phyloP scores from a whole-genome alignment of 2,888 invertebrate genomes.

The Folsomia manolachei region DNA sequence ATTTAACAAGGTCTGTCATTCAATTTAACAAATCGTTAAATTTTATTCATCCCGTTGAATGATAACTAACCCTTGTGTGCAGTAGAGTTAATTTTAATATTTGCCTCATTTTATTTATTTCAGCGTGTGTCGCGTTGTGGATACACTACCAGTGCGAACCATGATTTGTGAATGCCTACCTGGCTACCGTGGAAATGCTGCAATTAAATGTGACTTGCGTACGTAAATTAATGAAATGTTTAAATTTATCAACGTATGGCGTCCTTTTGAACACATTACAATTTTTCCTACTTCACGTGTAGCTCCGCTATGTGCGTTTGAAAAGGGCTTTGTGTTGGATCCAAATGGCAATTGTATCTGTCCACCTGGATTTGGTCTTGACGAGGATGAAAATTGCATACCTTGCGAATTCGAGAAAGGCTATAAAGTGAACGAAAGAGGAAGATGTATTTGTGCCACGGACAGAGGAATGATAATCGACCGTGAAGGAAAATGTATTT shows the following conservation, averaged over 20 bases:
- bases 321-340: conserved; percentile 67
- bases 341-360: conserved; percentile 70
- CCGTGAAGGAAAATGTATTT: conserved; percentile 72
- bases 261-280: background rate
- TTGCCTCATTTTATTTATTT: too few species aligned
- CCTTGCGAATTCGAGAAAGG: conserved; percentile 68
- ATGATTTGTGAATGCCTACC: conserved; percentile 87
- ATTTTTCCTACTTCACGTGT: conserved; percentile 51
- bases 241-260: too few species aligned
- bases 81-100: too few species aligned
- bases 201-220: conserved; percentile 77
- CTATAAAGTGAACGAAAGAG: conserved; percentile 70
- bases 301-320: conserved; percentile 64
- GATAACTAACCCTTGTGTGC: too few species aligned
- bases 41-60: too few species aligned
- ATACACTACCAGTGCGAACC: conserved; percentile 79
- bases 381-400: conserved; percentile 73
- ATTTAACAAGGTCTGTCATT: too few species aligned
- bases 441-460: conserved; percentile 77
- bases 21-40: too few species aligned
- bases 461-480: conserved; percentile 75
- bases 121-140: conserved; percentile 80
- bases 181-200: conserved; percentile 84
- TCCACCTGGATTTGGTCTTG: conserved; percentile 71
- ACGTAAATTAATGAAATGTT: too few species aligned